Evolutionary conservation across 2,797 vertebrate genomes (phyloP).

Genomic region (Chloroceryle amazona): DNA sequence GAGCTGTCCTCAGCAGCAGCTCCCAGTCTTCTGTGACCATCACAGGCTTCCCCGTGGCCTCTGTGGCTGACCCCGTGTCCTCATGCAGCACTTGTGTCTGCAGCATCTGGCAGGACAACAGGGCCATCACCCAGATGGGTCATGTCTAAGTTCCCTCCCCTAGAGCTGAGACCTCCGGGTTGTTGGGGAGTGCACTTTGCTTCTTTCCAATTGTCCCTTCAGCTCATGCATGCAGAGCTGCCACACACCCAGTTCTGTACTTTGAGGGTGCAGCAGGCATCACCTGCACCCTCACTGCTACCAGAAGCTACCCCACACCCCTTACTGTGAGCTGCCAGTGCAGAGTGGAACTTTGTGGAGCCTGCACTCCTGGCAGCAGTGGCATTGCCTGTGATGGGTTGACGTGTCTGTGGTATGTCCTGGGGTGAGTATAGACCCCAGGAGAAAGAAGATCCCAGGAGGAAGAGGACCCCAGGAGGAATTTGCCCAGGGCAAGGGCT

Average conservation of each 20-base stretch:
- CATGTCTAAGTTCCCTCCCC: background rate
- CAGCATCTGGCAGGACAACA: background rate
- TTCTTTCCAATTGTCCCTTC: background rate
- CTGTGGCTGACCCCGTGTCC: background rate
- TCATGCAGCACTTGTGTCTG: background rate
- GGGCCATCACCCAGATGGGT: background rate
- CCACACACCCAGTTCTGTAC: background rate
- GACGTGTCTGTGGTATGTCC: background rate
- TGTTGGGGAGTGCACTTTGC: background rate
- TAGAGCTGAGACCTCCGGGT: fast-evolving
- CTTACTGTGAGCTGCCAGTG: no score
- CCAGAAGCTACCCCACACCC: background rate
- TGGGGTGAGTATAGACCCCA: background rate
- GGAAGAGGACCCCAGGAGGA: background rate
- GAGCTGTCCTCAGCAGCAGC: background rate
- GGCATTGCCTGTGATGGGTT: background rate
- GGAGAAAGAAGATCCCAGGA: background rate
- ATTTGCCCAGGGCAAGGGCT: background rate
- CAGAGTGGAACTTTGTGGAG: background rate
- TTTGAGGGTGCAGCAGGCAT: background rate
- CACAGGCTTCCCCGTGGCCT: background rate
- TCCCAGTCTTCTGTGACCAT: background rate
- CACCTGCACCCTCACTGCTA: background rate
- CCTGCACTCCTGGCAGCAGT: background rate
- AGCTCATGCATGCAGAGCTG: background rate